Evolutionary conservation across 2,888 invertebrate species (phyloP).

Genomic region (Epistrophe grossulariae): DNA sequence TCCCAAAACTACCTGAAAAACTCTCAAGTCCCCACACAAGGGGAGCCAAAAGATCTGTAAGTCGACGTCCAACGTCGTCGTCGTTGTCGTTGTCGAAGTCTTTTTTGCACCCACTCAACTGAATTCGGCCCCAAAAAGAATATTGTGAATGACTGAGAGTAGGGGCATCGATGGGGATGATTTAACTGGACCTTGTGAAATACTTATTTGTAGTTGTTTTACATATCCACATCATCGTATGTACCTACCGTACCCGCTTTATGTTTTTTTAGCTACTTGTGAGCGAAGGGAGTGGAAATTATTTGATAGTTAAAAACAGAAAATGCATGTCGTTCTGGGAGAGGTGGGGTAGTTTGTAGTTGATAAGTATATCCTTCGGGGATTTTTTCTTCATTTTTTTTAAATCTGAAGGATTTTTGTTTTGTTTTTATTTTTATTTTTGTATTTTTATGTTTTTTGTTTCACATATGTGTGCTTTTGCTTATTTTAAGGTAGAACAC

Average conservation of each 20-base stretch:
- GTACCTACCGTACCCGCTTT: constrained; percentile 7
- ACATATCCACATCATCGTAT: constrained; percentile 10
- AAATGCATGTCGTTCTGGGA: constrained; percentile 62
- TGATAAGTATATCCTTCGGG: constrained; percentile 73
- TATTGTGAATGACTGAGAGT: constrained; percentile 17
- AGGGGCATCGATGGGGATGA: constrained; percentile 36
- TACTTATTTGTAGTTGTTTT: constrained; percentile 65
- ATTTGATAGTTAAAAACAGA: constrained; percentile 72
- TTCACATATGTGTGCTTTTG: constrained; percentile 36
- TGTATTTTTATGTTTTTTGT: neutral
- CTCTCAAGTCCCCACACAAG: constrained; percentile 72
- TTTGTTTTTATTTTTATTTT: constrained; percentile 7
- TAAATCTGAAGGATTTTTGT: constrained; percentile 36
- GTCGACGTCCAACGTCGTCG: constrained; percentile 41
- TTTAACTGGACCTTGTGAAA: constrained; percentile 67
- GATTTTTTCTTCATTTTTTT: constrained; percentile 41
- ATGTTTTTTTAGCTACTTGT: constrained; percentile 43
- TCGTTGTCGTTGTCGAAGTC: constrained; percentile 32
- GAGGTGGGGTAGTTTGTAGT: constrained; percentile 58
- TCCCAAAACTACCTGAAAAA: constrained; percentile 63
- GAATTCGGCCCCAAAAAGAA: constrained; percentile 61
- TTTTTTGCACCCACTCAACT: constrained; percentile 55
- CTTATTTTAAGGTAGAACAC: constrained; percentile 39
- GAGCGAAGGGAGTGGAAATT: constrained; percentile 48
- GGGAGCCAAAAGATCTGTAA: constrained; percentile 67